Percentiles rank a stretch among this genome's conserved stretches.
These are phyloP conservation scores for Sardinella longiceps DNA, from an alignment of 2,797 vertebrate species.

Conservation along the genomic window DNA sequence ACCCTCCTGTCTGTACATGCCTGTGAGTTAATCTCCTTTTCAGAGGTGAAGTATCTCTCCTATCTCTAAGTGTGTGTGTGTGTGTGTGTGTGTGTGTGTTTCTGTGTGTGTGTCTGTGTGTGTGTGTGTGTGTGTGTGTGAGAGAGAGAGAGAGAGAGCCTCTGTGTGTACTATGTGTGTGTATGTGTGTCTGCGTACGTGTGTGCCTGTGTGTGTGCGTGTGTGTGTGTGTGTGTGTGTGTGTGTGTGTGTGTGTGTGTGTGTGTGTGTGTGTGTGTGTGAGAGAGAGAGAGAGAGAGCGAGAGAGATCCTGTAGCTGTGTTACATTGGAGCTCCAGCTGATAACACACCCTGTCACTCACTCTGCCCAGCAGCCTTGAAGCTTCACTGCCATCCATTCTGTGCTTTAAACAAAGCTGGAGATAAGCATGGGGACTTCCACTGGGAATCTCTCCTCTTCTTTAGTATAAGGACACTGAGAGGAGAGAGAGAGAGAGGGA, in stretches of 20 bases:
- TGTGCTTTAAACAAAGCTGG: neutral
- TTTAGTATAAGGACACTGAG: neutral
- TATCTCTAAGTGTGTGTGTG: conserved; percentile 3
- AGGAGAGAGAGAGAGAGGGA: too few species aligned
- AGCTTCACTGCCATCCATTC: neutral
- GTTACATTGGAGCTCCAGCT: neutral
- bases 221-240: conserved; percentile 8
- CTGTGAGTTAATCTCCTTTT: neutral
- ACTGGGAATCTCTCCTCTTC: neutral
- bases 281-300: too few species aligned
- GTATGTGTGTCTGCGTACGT: too few species aligned
- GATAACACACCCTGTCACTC: conserved; percentile 12
- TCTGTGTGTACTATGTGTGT: neutral
- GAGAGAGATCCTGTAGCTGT: conserved; percentile 1
- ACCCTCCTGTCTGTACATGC: neutral
- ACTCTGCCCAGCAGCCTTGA: neutral
- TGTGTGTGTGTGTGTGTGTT: too few species aligned
- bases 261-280: conserved; percentile 8
- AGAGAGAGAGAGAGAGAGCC: too few species aligned
- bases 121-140: too few species aligned
- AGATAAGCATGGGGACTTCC: neutral
- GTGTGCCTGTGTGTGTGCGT: neutral
- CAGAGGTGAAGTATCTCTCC: neutral
- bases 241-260: conserved; percentile 8
- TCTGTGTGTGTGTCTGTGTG: too few species aligned